A percentile compares a stretch with the other conserved stretches of the same genome.
These are phyloP conservation scores for Noctua fimbriata DNA, from an alignment of 2,888 invertebrate genomes.

Conservation along the genomic window DNA sequence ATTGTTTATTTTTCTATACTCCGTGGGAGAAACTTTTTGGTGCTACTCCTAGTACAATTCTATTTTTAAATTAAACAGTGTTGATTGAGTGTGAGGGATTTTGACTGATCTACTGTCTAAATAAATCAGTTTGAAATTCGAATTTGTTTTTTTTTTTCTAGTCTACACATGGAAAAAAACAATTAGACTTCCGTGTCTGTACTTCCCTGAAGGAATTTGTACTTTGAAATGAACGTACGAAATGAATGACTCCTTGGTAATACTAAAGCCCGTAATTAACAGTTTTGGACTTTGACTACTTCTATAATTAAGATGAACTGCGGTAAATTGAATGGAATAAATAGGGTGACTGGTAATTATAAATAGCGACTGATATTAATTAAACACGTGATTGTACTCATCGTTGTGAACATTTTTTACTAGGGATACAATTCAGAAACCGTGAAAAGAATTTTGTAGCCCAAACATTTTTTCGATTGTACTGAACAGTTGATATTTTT, in stretches of 20 bases:
- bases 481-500: background rate
- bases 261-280: background rate
- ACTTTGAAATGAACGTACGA: background rate
- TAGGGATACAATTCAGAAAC: background rate
- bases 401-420: background rate
- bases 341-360: background rate
- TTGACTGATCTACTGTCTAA: conserved; percentile 27
- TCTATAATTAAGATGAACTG: background rate
- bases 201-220: background rate
- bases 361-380: background rate
- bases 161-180: background rate
- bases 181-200: background rate
- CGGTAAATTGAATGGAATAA: background rate
- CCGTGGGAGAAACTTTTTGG: conserved; percentile 33
- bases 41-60: conserved; percentile 8
- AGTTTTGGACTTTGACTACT: background rate
- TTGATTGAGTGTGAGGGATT: conserved; percentile 35
- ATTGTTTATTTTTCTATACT: conserved; percentile 42
- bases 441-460: background rate
- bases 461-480: background rate
- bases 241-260: background rate
- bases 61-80: conserved; percentile 23
- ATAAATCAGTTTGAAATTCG: conserved; percentile 22
- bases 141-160: background rate
- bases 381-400: background rate